Conservation (phyloP, 2,888 invertebrate genomes). For the Seira sanloemensis region DNA sequence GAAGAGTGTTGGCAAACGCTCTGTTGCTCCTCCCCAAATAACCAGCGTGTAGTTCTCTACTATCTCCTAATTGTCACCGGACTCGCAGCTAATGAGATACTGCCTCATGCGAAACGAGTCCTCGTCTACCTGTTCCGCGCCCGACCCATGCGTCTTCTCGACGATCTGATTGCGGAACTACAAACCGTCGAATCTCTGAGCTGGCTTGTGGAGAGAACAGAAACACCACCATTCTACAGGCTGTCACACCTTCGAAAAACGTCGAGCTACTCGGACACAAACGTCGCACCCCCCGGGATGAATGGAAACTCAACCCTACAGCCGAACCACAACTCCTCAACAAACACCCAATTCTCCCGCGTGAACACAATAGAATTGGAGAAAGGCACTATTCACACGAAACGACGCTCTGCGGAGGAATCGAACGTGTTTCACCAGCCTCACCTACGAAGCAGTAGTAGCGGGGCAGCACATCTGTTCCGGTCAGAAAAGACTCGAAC, state of each 20-base stretch:
- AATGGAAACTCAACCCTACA: constrained; percentile 30
- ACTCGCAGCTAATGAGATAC: constrained; percentile 95
- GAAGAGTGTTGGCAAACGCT: constrained; percentile 97
- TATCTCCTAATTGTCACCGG: constrained; percentile 97
- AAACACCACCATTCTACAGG: constrained; percentile 98
- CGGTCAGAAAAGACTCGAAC: constrained; percentile 80
- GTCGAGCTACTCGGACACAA: constrained; percentile 85
- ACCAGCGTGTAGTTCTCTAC: constrained; percentile 95
- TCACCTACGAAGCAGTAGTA: constrained; percentile 69
- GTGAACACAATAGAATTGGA: constrained; percentile 79
- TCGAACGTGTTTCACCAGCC: constrained; percentile 70
- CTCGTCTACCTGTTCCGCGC: constrained; percentile 94
- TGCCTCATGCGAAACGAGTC: constrained; percentile 95
- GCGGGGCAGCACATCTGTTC: constrained; percentile 69
- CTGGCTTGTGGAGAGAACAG: constrained; percentile 96
- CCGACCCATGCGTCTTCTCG: constrained; percentile 92
- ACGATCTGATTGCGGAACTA: constrained; percentile 97
- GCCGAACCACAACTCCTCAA: constrained; percentile 45
- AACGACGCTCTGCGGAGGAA: constrained; percentile 80
- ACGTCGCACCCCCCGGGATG: constrained; percentile 53
- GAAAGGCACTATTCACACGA: constrained; percentile 97
- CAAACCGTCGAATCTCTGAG: constrained; percentile 97
- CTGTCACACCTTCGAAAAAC: constrained; percentile 94
- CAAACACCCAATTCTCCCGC: constrained; percentile 59
- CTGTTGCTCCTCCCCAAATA: constrained; percentile 97